Evolutionary conservation across 2,797 vertebrate species (phyloP).

Genomic region (Tragopan temminckii): DNA sequence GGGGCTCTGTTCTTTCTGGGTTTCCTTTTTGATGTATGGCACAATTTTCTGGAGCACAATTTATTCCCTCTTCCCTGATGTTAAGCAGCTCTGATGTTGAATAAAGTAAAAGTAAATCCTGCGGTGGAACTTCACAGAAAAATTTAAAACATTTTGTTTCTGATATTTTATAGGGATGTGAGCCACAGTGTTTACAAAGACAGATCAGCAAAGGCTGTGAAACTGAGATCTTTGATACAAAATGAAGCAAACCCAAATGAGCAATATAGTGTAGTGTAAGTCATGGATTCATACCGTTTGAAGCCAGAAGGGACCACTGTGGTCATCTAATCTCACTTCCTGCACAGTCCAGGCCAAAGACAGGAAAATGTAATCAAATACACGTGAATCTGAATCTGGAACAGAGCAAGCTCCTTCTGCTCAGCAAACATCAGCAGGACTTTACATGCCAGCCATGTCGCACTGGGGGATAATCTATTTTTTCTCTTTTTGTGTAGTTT

Average conservation of each 20-base stretch:
- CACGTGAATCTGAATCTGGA: background rate
- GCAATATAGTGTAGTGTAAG: background rate
- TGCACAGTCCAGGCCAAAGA: background rate
- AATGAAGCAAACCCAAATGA: conserved; percentile 25
- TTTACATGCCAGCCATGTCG: background rate
- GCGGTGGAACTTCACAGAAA: conserved; percentile 17
- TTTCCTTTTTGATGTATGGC: conserved; percentile 59
- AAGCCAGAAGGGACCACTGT: background rate
- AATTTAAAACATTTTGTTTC: conserved; percentile 61
- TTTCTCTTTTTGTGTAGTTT: background rate
- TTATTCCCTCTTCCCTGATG: conserved; percentile 36
- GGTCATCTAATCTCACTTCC: background rate
- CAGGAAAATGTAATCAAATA: background rate
- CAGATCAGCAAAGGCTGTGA: background rate
- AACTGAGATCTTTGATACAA: conserved; percentile 14
- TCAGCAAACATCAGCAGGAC: background rate
- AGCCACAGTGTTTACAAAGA: conserved; percentile 50
- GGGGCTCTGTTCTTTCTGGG: conserved; percentile 45
- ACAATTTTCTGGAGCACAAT: conserved; percentile 47
- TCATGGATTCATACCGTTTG: background rate
- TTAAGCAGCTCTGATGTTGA: conserved; percentile 45
- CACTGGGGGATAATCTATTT: background rate
- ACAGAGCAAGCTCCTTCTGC: background rate
- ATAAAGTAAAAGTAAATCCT: conserved; percentile 65
- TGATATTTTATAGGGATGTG: conserved; percentile 32